phyloP scores from a whole-genome alignment of 2,888 invertebrate species.

The Lepidocyrtinus sp. region DNA sequence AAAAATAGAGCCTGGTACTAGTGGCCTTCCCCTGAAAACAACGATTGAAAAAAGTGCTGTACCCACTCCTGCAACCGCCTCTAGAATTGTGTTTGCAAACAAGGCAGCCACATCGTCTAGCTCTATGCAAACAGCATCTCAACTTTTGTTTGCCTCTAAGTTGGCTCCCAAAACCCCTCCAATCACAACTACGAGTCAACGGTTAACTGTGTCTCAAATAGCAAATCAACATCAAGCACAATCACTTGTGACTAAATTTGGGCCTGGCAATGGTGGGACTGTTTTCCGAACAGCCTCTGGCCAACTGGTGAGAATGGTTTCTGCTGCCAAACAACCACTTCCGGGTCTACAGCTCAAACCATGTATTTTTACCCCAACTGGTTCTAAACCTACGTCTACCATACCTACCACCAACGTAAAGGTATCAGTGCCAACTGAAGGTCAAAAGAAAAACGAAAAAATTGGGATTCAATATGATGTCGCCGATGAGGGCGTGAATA shows the following conservation, averaged over 20 bases:
- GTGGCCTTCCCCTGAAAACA: background rate
- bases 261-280: background rate
- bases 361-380: too few species aligned
- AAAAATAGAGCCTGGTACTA: background rate
- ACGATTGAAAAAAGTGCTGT: background rate
- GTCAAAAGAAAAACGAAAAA: background rate
- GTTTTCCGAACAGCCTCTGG: slow-evolving; percentile 37
- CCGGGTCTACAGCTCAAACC: too few species aligned
- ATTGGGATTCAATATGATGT: slow-evolving; percentile 19
- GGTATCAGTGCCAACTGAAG: background rate
- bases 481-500: slow-evolving; percentile 41
- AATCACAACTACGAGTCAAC: background rate
- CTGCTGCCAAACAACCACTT: too few species aligned
- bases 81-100: slow-evolving; percentile 35
- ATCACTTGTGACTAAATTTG: too few species aligned
- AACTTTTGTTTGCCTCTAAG: slow-evolving; percentile 19
- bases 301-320: slow-evolving; percentile 31
- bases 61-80: background rate
- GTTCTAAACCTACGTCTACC: background rate
- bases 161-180: background rate
- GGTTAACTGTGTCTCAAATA: slow-evolving; percentile 19
- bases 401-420: too few species aligned
- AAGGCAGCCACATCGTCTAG: background rate
- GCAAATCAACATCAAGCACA: too few species aligned
- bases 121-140: slow-evolving; percentile 36